These are phyloP conservation scores for Thaumatotibia leucotreta DNA, from an alignment of 1,140 invertebrate species.

Conservation along the genomic window DNA sequence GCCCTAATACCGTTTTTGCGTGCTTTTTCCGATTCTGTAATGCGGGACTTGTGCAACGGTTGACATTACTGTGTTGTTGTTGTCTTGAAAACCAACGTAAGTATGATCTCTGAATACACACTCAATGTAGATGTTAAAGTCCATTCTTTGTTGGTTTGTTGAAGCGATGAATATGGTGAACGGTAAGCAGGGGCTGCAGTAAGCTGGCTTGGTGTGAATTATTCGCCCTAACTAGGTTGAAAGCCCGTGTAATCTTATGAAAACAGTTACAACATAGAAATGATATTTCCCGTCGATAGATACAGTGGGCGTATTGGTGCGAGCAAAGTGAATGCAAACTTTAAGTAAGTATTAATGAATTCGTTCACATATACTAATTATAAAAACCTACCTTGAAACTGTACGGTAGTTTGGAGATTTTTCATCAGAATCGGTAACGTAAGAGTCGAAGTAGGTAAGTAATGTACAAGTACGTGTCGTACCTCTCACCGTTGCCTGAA, in stretches of 20 bases:
- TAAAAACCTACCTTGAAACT: too few species aligned
- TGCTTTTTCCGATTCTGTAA: slow-evolving; percentile 55
- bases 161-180: background rate
- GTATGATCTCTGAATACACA: background rate
- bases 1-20: slow-evolving; percentile 67
- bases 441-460: too few species aligned
- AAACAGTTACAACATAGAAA: background rate
- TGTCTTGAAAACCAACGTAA: background rate
- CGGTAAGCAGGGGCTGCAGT: background rate
- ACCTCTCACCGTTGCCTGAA: too few species aligned
- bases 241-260: background rate
- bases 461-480: too few species aligned
- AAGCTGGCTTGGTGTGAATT: background rate
- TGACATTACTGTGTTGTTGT: slow-evolving; percentile 15
- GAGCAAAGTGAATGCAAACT: too few species aligned
- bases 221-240: background rate
- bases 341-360: too few species aligned
- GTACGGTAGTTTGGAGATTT: too few species aligned
- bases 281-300: background rate
- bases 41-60: slow-evolving; percentile 50
- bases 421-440: too few species aligned
- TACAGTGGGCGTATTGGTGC: too few species aligned
- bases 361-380: too few species aligned
- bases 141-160: slow-evolving; percentile 13
- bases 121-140: background rate